Percentiles rank a stretch among this genome's conserved stretches.
phyloP scores from a whole-genome alignment of 2,888 invertebrate genomes.

The Aphidius colemani region DNA sequence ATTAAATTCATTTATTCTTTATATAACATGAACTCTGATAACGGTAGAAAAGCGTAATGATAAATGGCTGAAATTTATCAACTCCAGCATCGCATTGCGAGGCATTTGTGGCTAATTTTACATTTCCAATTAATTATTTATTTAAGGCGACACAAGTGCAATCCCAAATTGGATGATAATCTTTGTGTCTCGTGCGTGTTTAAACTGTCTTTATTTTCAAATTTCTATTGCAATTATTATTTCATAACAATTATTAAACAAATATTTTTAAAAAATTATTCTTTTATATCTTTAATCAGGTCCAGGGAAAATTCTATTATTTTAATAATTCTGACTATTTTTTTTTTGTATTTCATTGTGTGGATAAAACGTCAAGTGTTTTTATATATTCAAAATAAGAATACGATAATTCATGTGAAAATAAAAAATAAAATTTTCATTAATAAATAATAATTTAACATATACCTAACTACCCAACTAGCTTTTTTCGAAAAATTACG shows the following conservation, averaged over 20 bases:
- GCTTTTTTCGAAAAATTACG: no score
- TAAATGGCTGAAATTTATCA: conserved; percentile 23
- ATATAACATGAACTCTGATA: conserved; percentile 10
- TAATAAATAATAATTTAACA: no score
- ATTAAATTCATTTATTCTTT: conserved; percentile 1
- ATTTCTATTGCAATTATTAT: background rate
- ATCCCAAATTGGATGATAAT: conserved; percentile 1
- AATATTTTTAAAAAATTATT: background rate
- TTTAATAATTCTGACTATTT: no score
- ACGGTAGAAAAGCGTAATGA: conserved; percentile 31
- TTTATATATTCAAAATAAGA: no score
- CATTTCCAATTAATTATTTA: conserved; percentile 11
- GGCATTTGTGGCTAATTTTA: conserved; percentile 31
- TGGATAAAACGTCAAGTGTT: no score
- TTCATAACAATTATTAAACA: background rate
- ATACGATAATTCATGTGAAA: no score
- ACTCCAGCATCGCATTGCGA: conserved; percentile 34
- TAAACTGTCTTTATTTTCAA: background rate
- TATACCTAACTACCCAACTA: no score
- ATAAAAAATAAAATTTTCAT: no score
- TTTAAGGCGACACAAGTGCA: conserved; percentile 27
- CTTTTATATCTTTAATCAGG: no score
- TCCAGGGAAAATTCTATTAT: no score
- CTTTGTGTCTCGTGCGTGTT: conserved; percentile 26
- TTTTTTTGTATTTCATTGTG: no score